A percentile compares a stretch with the other conserved stretches of the same genome.
Conservation (phyloP, 2,888 invertebrate genomes). For the Drosophila melanocephala region DNA sequence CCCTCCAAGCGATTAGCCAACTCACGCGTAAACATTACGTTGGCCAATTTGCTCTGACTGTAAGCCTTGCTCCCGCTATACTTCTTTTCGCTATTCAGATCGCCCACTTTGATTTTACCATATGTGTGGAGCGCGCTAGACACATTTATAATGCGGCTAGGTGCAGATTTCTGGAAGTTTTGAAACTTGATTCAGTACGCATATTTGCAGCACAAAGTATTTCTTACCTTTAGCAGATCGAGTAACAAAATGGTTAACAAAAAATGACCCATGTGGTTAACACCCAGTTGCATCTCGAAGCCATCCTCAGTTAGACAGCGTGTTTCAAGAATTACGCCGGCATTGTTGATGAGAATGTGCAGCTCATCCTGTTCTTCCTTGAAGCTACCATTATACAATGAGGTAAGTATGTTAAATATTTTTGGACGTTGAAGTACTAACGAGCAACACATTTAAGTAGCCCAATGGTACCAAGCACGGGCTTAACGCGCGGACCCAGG, state of each 20-base stretch:
- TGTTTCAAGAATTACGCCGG: constrained; percentile 90
- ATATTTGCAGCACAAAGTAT: neutral
- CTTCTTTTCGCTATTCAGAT: constrained; percentile 90
- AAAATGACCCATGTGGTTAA: constrained; percentile 89
- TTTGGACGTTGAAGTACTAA: neutral
- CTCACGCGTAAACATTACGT: constrained; percentile 90
- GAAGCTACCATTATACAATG: constrained; percentile 69
- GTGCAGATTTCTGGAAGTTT: constrained; percentile 85
- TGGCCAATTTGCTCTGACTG: constrained; percentile 92
- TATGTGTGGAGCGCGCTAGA: constrained; percentile 87
- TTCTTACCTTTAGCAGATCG: constrained; percentile 84
- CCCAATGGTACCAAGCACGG: no score
- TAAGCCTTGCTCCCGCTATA: constrained; percentile 87
- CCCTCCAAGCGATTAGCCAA: constrained; percentile 88
- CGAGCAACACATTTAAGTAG: no score
- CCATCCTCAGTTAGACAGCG: constrained; percentile 88
- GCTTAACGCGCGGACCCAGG: no score
- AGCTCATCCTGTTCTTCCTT: constrained; percentile 86
- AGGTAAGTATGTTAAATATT: neutral
- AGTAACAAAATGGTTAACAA: constrained; percentile 88
- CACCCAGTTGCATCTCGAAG: constrained; percentile 89
- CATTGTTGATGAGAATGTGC: constrained; percentile 90
- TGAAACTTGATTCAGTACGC: neutral
- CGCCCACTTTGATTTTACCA: constrained; percentile 86
- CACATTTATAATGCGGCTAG: constrained; percentile 88